These are phyloP conservation scores for Drosophila erecta DNA, from an alignment of 1,140 invertebrate genomes.

Conservation along the genomic window DNA sequence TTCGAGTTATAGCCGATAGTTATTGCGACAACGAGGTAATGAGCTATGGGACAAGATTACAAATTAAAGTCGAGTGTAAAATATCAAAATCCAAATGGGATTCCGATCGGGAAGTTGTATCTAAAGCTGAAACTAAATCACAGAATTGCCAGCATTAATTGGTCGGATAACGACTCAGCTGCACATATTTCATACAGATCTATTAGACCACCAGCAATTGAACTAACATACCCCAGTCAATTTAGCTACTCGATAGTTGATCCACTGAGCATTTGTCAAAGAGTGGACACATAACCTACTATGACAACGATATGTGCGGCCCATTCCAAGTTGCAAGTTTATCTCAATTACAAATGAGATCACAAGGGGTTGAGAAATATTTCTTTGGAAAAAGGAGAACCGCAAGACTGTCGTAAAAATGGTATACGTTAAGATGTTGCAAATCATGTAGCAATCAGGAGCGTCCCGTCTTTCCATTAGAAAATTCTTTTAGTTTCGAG, in stretches of 20 bases:
- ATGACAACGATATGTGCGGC: conserved; percentile 8
- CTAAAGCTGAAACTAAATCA: conserved; percentile 6
- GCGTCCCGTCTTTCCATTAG: no score
- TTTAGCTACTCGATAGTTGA: background rate
- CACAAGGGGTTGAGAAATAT: background rate
- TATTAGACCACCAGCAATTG: conserved; percentile 7
- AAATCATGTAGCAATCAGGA: no score
- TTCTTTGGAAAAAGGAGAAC: no score
- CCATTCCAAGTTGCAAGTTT: conserved; percentile 1
- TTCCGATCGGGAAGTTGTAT: conserved; percentile 4
- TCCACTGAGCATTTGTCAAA: background rate
- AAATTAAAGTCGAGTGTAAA: conserved; percentile 22
- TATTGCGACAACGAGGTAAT: conserved; percentile 20
- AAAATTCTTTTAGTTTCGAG: no score
- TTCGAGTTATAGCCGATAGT: background rate
- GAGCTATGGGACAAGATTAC: conserved; percentile 34
- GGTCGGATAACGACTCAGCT: conserved; percentile 28
- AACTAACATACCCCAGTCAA: background rate
- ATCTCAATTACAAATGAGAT: conserved; percentile 27
- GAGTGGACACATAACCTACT: conserved; percentile 13
- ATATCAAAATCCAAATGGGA: conserved; percentile 21
- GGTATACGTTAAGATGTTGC: no score
- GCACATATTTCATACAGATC: conserved; percentile 13
- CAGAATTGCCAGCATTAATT: conserved; percentile 36
- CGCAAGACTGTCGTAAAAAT: no score